Evolutionary conservation across 2,797 vertebrate genomes (phyloP).

Genomic region (Salmo trutta): DNA sequence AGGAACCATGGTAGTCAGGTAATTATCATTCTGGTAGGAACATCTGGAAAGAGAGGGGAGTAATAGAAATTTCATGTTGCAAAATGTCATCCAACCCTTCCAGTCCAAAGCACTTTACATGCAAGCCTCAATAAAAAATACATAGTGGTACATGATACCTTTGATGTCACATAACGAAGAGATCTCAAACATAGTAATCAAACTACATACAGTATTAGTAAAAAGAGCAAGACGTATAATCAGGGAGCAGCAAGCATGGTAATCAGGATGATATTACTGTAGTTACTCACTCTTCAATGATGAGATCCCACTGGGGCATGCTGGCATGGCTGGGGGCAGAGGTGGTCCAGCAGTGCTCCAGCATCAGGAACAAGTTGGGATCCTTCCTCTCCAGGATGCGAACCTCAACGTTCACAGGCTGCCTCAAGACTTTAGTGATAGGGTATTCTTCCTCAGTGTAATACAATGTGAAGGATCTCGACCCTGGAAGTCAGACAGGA

Average conservation of each 20-base stretch:
- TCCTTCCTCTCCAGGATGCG: conserved; percentile 64
- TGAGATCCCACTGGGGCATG: conserved; percentile 74
- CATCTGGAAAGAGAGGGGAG: conserved; percentile 54
- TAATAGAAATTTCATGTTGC: background rate
- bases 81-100: background rate
- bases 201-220: background rate
- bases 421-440: conserved; percentile 65
- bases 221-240: background rate
- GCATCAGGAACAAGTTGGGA: conserved; percentile 65
- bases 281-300: conserved; percentile 74
- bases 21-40: conserved; percentile 69
- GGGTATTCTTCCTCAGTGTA: conserved; percentile 71
- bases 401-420: conserved; percentile 71
- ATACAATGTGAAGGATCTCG: conserved; percentile 65
- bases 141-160: too few species aligned
- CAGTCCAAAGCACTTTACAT: background rate
- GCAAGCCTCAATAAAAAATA: too few species aligned
- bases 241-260: background rate
- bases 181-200: background rate
- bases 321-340: conserved; percentile 48
- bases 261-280: background rate
- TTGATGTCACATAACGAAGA: background rate
- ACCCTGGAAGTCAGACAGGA: conserved; percentile 44
- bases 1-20: conserved; percentile 60
- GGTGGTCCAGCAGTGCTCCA: conserved; percentile 79